Percentiles rank a stretch among this genome's conserved stretches.
Conservation (phyloP, 2,113 vertebrate genomes). For the Tonatia bakeri region DNA sequence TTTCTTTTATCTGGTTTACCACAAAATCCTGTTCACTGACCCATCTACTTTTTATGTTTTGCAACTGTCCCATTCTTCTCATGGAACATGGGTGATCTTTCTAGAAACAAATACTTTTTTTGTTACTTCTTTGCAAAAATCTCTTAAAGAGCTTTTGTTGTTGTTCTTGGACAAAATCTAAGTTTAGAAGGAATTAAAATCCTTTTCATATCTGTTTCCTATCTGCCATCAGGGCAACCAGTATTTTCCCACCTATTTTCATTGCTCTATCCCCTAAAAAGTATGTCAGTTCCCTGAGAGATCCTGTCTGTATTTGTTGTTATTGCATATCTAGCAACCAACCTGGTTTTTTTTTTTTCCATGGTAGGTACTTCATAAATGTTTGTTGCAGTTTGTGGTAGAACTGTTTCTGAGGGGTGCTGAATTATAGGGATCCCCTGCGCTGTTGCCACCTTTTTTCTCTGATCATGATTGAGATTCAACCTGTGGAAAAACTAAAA, state of each 20-base stretch:
- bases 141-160: neutral
- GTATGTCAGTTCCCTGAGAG: neutral
- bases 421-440: neutral
- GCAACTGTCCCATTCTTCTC: neutral
- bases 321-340: neutral
- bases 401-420: neutral
- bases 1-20: neutral
- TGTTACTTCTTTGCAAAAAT: neutral
- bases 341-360: neutral
- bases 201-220: neutral
- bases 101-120: neutral
- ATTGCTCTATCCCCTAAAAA: neutral
- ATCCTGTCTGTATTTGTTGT: neutral
- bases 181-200: neutral
- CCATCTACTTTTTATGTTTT: neutral
- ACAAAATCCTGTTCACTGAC: neutral
- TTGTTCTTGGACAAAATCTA: neutral
- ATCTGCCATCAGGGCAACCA: neutral
- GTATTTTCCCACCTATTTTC: neutral
- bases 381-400: neutral
- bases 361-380: neutral
- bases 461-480: neutral
- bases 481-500: neutral
- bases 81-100: neutral
- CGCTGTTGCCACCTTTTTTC: neutral